phyloP scores from a whole-genome alignment of 1,140 invertebrate species.

The Eueides isabella region DNA sequence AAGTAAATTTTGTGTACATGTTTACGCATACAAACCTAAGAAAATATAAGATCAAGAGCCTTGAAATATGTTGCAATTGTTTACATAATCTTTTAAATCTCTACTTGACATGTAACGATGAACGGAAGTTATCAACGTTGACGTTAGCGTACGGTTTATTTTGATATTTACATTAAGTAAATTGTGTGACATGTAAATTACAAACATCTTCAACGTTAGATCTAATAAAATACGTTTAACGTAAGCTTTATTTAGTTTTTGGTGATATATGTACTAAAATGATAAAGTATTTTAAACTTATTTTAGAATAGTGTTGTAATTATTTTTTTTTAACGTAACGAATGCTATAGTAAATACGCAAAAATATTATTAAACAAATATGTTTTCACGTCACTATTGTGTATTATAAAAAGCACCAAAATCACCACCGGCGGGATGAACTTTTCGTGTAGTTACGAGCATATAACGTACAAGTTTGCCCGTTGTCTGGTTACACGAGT shows the following conservation, averaged over 20 bases:
- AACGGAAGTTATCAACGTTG: constrained; percentile 25
- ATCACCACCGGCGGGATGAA: not conserved
- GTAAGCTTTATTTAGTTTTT: not conserved
- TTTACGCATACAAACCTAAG: not conserved
- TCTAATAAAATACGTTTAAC: not conserved
- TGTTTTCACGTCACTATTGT: not conserved
- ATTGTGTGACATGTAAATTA: not conserved
- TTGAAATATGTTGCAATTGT: not conserved
- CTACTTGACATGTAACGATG: constrained; percentile 16
- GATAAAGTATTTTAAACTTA: no score
- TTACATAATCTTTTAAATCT: constrained; percentile 2
- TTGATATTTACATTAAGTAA: constrained; percentile 25
- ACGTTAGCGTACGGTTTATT: constrained; percentile 21
- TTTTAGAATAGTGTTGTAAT: no score
- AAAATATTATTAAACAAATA: no score
- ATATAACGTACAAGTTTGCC: not conserved
- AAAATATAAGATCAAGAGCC: not conserved
- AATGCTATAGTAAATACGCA: no score
- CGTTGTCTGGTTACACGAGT: not conserved
- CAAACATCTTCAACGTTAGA: not conserved
- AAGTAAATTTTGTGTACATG: no score
- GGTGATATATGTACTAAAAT: not conserved
- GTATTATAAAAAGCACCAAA: not conserved
- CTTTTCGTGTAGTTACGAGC: not conserved
- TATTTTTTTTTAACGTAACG: no score